Conservation (phyloP, 2,113 vertebrate species). For the Mus pahari region DNA sequence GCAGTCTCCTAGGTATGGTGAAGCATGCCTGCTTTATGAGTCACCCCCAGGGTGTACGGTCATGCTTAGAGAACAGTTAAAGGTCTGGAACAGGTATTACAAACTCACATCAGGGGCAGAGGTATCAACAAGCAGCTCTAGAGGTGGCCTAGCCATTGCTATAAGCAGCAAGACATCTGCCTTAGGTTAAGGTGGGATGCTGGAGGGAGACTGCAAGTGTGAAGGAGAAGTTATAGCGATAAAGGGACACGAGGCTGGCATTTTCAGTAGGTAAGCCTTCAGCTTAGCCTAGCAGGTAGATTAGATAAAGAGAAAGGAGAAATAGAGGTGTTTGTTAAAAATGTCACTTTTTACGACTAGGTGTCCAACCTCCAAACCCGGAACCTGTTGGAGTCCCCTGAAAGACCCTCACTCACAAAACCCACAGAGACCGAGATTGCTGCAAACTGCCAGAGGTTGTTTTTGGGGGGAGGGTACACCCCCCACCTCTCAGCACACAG, state of each 20-base stretch:
- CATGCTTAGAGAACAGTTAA: neutral
- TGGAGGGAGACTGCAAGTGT: neutral
- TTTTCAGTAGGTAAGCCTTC: neutral
- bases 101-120: neutral
- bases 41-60: neutral
- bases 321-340: no score
- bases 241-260: no score
- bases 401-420: no score
- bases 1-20: neutral
- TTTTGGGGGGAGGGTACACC: no score
- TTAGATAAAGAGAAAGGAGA: neutral
- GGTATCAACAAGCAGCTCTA: neutral
- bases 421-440: no score
- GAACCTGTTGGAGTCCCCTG: neutral
- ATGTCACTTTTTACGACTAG: no score
- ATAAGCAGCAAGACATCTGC: neutral
- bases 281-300: neutral
- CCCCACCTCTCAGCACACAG: no score
- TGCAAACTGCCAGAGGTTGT: no score
- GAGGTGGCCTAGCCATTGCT: neutral
- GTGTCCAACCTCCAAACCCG: neutral
- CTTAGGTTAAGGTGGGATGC: neutral
- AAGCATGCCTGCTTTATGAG: neutral
- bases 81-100: neutral
- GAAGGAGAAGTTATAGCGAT: neutral